These are phyloP conservation scores for Achroia grisella DNA, from an alignment of 1,140 invertebrate genomes.

Conservation along the genomic window DNA sequence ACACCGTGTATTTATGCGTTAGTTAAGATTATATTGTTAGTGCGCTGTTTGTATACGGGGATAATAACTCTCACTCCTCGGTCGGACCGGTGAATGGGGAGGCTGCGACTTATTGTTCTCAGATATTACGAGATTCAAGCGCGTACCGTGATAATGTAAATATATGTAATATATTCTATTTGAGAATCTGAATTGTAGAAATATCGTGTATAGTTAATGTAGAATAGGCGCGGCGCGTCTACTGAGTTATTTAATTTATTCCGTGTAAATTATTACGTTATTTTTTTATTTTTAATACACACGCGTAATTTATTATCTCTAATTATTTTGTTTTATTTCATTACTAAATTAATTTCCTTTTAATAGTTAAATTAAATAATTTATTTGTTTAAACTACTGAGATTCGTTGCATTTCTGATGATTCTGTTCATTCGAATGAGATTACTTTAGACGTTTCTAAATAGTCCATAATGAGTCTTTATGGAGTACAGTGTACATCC, in stretches of 20 bases:
- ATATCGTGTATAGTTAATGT: not conserved
- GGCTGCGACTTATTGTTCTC: conserved; percentile 63
- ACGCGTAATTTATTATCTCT: conserved; percentile 40
- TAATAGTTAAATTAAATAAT: not conserved
- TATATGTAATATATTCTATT: conserved; percentile 4
- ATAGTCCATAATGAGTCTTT: too few species aligned
- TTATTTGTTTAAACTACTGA: too few species aligned
- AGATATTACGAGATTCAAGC: conserved; percentile 1
- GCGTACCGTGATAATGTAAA: conserved; percentile 31
- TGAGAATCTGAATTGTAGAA: conserved; percentile 1
- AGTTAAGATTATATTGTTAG: not conserved
- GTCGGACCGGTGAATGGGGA: conserved; percentile 24
- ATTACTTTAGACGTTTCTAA: too few species aligned
- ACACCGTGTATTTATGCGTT: conserved; percentile 32
- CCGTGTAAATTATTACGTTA: conserved; percentile 43
- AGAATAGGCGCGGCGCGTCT: too few species aligned
- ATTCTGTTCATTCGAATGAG: too few species aligned
- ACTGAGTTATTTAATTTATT: conserved; percentile 28
- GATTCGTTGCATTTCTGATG: too few species aligned
- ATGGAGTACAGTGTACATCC: too few species aligned
- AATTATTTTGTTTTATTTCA: conserved; percentile 36
- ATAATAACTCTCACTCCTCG: conserved; percentile 63
- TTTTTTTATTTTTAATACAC: conserved; percentile 52
- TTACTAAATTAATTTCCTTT: conserved; percentile 12
- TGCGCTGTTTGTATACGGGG: conserved; percentile 28